Evolutionary conservation across 2,888 invertebrate species (phyloP).

Genomic region (Sceliomorpha sp.): DNA sequence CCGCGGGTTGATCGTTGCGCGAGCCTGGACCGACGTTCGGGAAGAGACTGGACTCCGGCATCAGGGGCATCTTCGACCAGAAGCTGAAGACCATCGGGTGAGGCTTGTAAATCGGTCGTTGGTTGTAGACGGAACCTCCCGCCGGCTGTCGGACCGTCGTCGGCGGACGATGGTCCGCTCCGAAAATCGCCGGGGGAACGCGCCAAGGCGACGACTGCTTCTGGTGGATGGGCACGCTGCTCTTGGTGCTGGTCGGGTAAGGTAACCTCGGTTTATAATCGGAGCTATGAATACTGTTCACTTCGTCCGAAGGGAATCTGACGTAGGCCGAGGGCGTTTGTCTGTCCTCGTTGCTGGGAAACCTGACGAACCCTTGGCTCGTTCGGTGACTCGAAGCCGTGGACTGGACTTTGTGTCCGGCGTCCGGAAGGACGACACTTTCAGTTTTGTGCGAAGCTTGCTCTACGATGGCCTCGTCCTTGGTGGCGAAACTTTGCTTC

Average conservation of each 20-base stretch:
- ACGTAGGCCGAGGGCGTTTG: slow-evolving; percentile 58
- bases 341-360: slow-evolving; percentile 58
- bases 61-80: slow-evolving; percentile 70
- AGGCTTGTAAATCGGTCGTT: slow-evolving; percentile 51
- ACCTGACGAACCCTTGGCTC: slow-evolving; percentile 57
- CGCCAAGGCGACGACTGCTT: no score
- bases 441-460: slow-evolving; percentile 39
- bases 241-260: slow-evolving; percentile 62
- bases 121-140: slow-evolving; percentile 24
- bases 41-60: slow-evolving; percentile 66
- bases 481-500: slow-evolving; percentile 19
- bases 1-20: slow-evolving; percentile 34
- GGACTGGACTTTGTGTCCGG: slow-evolving; percentile 15
- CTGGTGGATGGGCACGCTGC: slow-evolving; percentile 60
- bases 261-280: slow-evolving; percentile 67
- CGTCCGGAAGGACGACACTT: slow-evolving; percentile 32
- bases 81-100: slow-evolving; percentile 65
- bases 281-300: slow-evolving; percentile 71
- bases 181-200: no score
- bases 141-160: slow-evolving; percentile 39
- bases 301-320: slow-evolving; percentile 70
- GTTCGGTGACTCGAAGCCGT: slow-evolving; percentile 34
- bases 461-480: slow-evolving; percentile 22
- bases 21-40: slow-evolving; percentile 58
- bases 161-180: slow-evolving; percentile 61